Base-by-base conservation (phyloP, 2,113 vertebrate species). In the Grammomys surdaster region DNA sequence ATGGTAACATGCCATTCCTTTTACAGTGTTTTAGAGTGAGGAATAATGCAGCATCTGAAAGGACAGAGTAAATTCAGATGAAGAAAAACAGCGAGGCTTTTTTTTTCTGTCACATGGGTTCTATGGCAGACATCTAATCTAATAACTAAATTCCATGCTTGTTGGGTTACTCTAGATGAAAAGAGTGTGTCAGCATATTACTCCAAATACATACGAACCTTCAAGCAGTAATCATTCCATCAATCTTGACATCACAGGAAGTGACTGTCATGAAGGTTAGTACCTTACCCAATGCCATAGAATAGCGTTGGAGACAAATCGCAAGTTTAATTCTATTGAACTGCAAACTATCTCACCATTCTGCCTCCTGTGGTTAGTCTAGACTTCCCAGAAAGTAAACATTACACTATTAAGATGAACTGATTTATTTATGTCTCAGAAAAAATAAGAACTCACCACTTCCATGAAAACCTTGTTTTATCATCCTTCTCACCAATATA, bases 371-470 rank as follows among this genome's bases (percentile, higher is more conserved):
- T 63, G 22, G 77, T 90, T 48, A 76, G 24, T 73, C 33, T 33
- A 67, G n/a, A 67, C 0, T 17, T n/a, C 40, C 72, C 67, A 69
- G 43, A 72, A 60, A 75, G 51, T 63, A 92, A 93, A 69, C 19
- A 76, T 76, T 31, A 22, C 7, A 72, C 14, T 93, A 48, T 78
- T 93, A 75, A 90, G 26, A 51, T 3, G 72, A 78, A 16, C 14
- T 88, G 80, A 89, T 81, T 94, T 86, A 86, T 73, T 67, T 91
- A 16, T 94, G 46, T 63, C 31, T 95, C 85, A 91, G 77, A 92
- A 86, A 90, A 43, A 93, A 36, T 72, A 78, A 86, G 36, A 82
- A 40, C 17, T 58, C 2, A 93, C 20, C 20, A 80, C 46, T 7
- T 90, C 56, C 24, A 76, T 51, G 78, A 91, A 80, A 94, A 89